Percentiles rank a stretch among this genome's conserved stretches.
phyloP scores from a whole-genome alignment of 2,888 invertebrate genomes.

The Physocephala rufipes region DNA sequence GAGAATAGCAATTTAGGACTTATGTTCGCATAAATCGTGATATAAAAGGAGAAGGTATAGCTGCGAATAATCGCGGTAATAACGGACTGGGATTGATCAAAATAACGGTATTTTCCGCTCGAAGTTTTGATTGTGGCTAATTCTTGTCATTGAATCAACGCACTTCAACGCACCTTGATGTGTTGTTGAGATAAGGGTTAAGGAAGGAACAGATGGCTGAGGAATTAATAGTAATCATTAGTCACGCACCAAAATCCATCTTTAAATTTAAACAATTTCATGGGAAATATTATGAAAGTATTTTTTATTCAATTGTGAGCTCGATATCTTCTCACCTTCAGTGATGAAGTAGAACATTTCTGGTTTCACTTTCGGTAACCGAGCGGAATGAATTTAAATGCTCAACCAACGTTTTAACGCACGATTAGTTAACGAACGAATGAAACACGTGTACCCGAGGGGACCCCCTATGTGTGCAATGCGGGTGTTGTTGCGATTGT shows the following conservation, averaged over 20 bases:
- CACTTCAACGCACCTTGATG: conserved; percentile 19
- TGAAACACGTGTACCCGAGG: neutral
- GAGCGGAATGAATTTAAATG: conserved; percentile 14
- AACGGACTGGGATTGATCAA: neutral
- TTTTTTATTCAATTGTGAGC: no score
- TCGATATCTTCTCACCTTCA: no score
- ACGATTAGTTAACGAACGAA: conserved; percentile 18
- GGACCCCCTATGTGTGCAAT: neutral
- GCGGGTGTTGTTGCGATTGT: conserved; percentile 4
- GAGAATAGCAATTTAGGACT: no score
- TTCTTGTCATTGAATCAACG: conserved; percentile 25
- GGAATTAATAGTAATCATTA: no score
- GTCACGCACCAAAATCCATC: no score
- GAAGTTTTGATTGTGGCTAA: conserved; percentile 3
- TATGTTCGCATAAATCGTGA: no score
- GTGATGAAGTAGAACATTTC: no score
- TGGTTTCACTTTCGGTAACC: conserved; percentile 2
- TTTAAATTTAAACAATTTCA: no score
- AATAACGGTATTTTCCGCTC: conserved; percentile 6
- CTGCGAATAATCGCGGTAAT: no score
- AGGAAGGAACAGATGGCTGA: no score
- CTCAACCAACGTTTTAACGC: conserved; percentile 29
- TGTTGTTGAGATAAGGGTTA: conserved; percentile 27
- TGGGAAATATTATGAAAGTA: no score
- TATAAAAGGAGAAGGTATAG: no score